Evolutionary conservation across 2,888 invertebrate species (phyloP).

Genomic region (Andrena haemorrhoa): DNA sequence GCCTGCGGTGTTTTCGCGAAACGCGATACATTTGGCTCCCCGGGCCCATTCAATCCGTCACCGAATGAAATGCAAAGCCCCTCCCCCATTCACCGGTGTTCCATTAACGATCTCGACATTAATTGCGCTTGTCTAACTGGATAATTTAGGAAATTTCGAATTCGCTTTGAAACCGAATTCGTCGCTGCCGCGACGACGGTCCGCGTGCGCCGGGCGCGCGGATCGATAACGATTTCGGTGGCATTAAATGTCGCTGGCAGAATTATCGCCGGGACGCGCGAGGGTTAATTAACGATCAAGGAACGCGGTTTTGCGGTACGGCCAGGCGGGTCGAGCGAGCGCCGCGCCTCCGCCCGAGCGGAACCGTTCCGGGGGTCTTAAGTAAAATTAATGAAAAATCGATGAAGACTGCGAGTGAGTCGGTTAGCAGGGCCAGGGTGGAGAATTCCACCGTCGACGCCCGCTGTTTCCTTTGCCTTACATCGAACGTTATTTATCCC

Average conservation of each 20-base stretch:
- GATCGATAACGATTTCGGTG: constrained; percentile 11
- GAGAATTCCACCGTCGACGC: constrained; percentile 17
- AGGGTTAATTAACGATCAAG: constrained; percentile 41
- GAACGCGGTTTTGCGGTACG: constrained; percentile 13
- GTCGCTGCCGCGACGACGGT: not conserved
- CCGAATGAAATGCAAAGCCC: constrained; percentile 6
- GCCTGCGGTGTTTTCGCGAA: constrained; percentile 3
- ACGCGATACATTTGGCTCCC: not conserved
- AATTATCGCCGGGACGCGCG: not conserved
- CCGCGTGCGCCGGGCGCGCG: not conserved
- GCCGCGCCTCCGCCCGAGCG: constrained; percentile 16
- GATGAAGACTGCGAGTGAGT: constrained; percentile 19
- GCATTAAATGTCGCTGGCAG: not conserved
- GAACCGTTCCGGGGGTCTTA: constrained; percentile 14
- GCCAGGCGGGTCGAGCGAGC: not conserved
- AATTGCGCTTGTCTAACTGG: not conserved
- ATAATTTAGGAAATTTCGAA: constrained; percentile 2
- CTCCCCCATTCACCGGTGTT: not conserved
- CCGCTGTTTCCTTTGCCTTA: constrained; percentile 1
- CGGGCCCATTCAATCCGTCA: not conserved
- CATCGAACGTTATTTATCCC: constrained; percentile 1
- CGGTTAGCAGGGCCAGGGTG: constrained; percentile 1
- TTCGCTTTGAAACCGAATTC: not conserved
- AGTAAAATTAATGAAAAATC: constrained; percentile 51
- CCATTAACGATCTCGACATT: constrained; percentile 3